Evolutionary conservation across 1,140 invertebrate genomes (phyloP).

Genomic region (Bombus pascuorum): DNA sequence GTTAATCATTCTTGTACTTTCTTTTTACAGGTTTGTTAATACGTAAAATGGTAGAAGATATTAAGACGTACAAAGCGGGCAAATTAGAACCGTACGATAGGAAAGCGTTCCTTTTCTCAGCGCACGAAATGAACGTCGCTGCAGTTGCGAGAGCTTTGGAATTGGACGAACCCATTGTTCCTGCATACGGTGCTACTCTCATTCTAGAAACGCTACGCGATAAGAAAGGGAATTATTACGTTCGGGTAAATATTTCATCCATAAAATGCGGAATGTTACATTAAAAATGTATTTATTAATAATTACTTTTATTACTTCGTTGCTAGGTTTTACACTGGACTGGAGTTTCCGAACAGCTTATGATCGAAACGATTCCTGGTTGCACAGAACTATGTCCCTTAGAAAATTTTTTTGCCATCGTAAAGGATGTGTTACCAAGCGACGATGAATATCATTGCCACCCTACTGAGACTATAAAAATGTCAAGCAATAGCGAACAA

Average conservation of each 20-base stretch:
- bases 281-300: not conserved
- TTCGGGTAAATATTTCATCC: conserved; percentile 64
- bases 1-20: not conserved
- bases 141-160: conserved; percentile 69
- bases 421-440: conserved; percentile 72
- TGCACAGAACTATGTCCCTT: conserved; percentile 76
- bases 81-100: conserved; percentile 64
- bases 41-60: conserved; percentile 73
- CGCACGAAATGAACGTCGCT: conserved; percentile 76
- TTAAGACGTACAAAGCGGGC: conserved; percentile 63
- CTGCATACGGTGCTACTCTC: conserved; percentile 75
- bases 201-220: conserved; percentile 76
- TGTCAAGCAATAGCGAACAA: not conserved
- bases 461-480: not conserved
- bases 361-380: conserved; percentile 70
- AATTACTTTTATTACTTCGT: not conserved
- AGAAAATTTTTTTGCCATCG: conserved; percentile 71
- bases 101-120: conserved; percentile 75
- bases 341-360: conserved; percentile 70
- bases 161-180: conserved; percentile 73
- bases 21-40: conserved; percentile 70
- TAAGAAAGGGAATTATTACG: conserved; percentile 67
- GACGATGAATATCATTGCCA: conserved; percentile 71
- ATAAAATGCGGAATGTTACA: not conserved
- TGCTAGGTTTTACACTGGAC: conserved; percentile 73